Conservation (phyloP, 2,113 vertebrate genomes). For the Rissa tridactyla region DNA sequence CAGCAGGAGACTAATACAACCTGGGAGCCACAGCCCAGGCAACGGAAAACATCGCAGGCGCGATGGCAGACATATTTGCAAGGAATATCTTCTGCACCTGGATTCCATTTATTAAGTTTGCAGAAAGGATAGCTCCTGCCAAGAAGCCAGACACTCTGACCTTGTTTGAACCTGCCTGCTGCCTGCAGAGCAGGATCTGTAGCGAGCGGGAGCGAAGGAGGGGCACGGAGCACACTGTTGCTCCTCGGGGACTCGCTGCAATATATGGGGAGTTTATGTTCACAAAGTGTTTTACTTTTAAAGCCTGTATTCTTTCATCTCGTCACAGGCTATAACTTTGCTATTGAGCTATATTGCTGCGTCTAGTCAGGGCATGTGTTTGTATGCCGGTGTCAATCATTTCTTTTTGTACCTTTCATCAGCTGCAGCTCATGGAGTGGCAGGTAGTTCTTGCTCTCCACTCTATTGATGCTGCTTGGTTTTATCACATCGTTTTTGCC, state of each 20-base stretch:
- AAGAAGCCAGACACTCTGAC: conserved; percentile 57
- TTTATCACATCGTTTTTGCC: conserved; percentile 49
- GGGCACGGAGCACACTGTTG: neutral
- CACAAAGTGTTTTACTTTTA: conserved; percentile 64
- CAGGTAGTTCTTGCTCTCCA: conserved; percentile 29
- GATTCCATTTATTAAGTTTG: conserved; percentile 51
- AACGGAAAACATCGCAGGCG: neutral
- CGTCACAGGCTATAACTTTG: conserved; percentile 49
- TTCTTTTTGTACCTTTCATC: conserved; percentile 23
- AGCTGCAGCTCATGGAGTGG: neutral
- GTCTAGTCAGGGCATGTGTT: conserved; percentile 58
- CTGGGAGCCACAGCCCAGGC: neutral
- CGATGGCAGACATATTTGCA: neutral
- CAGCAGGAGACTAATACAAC: conserved; percentile 4
- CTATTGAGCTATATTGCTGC: conserved; percentile 53
- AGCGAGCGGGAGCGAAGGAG: neutral
- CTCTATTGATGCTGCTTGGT: conserved; percentile 40
- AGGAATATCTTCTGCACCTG: conserved; percentile 42
- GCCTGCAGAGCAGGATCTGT: neutral
- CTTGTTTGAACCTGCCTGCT: conserved; percentile 65
- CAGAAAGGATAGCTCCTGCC: conserved; percentile 56
- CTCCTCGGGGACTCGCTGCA: conserved; percentile 32
- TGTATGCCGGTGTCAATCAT: conserved; percentile 56
- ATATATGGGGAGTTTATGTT: conserved; percentile 31
- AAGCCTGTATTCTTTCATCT: conserved; percentile 56